phyloP scores from a whole-genome alignment of 2,113 vertebrate genomes.

The Eclectus roratus region DNA sequence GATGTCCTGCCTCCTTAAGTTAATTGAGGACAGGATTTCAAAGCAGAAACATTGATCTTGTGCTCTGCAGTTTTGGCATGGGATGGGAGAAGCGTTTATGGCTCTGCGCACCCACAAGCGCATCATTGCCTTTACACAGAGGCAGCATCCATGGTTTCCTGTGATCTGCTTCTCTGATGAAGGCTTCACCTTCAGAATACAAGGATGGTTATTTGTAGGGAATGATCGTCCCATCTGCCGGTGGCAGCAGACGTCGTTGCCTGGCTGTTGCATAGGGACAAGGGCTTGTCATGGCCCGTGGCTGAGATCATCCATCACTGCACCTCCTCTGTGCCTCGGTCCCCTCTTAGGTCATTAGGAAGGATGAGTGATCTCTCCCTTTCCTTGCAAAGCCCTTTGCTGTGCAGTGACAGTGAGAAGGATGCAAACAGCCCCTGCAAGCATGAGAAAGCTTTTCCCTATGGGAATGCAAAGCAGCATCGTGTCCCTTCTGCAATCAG shows the following conservation, averaged over 20 bases:
- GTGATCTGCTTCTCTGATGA: neutral
- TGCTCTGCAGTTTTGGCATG: neutral
- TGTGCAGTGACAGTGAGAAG: neutral
- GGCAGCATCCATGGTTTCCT: neutral
- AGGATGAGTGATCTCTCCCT: conserved; percentile 14
- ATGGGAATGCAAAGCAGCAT: fast-evolving
- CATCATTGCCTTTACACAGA: neutral
- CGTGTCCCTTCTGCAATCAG: neutral
- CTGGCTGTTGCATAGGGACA: neutral
- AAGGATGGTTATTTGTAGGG: neutral
- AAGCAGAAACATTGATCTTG: neutral
- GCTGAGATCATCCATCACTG: conserved; percentile 42
- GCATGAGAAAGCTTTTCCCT: neutral
- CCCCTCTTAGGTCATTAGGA: conserved; percentile 33
- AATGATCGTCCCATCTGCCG: neutral
- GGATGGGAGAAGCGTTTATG: neutral
- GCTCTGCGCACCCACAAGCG: fast-evolving
- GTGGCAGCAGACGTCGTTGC: neutral
- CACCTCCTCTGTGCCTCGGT: neutral
- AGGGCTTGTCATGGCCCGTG: neutral
- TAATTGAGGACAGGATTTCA: neutral
- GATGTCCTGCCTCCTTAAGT: neutral
- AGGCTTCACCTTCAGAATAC: neutral
- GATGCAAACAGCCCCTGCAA: neutral
- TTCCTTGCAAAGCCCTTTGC: neutral